Evolutionary conservation across 2,797 vertebrate species (phyloP), one percentile per base, ranked within the genome.

Genomic region (Lateolabrax maculatus): DNA sequence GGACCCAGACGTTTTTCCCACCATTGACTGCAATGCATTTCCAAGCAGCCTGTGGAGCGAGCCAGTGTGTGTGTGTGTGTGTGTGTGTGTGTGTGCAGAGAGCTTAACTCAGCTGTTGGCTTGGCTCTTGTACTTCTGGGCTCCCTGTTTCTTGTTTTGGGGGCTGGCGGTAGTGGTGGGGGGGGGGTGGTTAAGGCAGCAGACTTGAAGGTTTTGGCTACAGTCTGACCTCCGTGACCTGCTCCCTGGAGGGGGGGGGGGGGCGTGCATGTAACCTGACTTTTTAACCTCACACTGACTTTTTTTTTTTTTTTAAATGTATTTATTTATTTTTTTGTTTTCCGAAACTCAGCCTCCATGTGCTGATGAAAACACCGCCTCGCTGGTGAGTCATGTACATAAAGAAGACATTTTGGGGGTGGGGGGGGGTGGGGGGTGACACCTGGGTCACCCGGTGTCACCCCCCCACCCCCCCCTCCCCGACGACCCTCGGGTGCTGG

Each of bases 1-100:
- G 89, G 87, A 83, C 87, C 87, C 88, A 91, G 91, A 92, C 88
- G 39, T 71, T 90, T 92, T 92, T 91, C 90, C 90, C 91, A 92
- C 90, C 91, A 90, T 90, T 90, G 88, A 89, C 89, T 90, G 71
- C 83, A 87, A 78, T 85, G 74, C 64, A 87, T 90, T 84, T 90
- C 41, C 76, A 68, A 68, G 63, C 86, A 83, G 79, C 74, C 75
- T 68, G 79, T 84, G 79, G 79, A 88, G 83, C 57, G 23, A 71
- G 73, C 56, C 16, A 65, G 41, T 48, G 61, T 51, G 81, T 76
- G 67, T 56, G 46, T 80, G 36, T n/a, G 52, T 53, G 34, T 29
- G 61, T 57, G 73, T n/a, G 48, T 70, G 72, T 61, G 72, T 77
- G 79, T 78, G 69, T 78, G 77, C 55, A 82, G 68, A 68, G 83